Conservation (phyloP, 1,140 invertebrate genomes). For the Brachionus plicatilis region DNA sequence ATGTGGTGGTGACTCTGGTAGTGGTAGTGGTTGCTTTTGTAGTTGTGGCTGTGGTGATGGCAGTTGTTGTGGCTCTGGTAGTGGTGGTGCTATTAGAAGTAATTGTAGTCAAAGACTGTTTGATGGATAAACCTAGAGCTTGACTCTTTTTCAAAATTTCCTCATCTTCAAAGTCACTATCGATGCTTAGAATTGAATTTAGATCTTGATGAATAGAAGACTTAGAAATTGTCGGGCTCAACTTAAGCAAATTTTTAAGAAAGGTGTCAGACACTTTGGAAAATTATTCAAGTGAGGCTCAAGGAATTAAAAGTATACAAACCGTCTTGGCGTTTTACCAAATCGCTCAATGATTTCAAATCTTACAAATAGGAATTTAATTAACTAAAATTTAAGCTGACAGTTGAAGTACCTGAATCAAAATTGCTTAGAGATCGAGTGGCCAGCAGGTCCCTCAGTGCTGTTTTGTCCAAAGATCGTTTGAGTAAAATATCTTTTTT, state of each 20-base stretch:
- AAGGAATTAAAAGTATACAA: background rate
- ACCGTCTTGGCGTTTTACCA: conserved; percentile 6
- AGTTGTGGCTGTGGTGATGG: background rate
- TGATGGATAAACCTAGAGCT: background rate
- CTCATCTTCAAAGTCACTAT: background rate
- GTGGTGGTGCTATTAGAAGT: background rate
- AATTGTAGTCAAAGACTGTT: background rate
- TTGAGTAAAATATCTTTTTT: background rate
- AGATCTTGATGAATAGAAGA: background rate
- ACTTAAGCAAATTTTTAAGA: conserved; percentile 15
- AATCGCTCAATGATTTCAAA: background rate
- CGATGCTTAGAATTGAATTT: background rate
- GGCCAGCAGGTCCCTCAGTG: background rate
- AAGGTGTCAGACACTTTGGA: background rate
- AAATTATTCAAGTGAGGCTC: background rate
- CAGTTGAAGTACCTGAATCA: background rate
- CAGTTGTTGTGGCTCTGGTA: background rate
- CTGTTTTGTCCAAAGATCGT: background rate
- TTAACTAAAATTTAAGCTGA: background rate
- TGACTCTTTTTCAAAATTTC: conserved; percentile 10
- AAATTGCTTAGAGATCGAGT: background rate
- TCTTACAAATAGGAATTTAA: background rate
- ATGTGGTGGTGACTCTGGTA: background rate
- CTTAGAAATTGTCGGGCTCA: background rate
- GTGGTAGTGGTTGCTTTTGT: background rate